Conservation (phyloP, 2,888 invertebrate species). For the Eupelmus urozonus region DNA sequence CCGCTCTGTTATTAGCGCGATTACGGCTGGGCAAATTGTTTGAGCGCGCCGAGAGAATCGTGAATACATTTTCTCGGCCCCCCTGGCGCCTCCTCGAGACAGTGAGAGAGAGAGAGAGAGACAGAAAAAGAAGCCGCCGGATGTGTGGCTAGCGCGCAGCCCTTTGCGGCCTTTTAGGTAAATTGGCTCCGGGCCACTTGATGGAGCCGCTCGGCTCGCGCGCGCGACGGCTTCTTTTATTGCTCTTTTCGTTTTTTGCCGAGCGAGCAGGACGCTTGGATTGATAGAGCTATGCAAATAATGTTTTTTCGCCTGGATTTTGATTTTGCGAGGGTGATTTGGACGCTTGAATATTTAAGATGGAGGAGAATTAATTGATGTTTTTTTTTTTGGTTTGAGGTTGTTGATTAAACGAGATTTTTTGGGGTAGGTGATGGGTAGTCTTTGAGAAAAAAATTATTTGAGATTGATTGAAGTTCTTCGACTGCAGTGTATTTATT, state of each 20-base stretch:
- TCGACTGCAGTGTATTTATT: constrained; percentile 13
- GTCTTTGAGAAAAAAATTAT: too few relatives aligned
- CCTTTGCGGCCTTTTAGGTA: constrained; percentile 38
- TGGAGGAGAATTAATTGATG: too few relatives aligned
- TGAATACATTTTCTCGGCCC: constrained; percentile 55
- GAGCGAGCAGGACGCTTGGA: background rate
- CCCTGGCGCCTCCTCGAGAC: constrained; percentile 21
- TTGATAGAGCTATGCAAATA: background rate
- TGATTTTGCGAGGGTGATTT: too few relatives aligned
- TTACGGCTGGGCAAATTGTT: constrained; percentile 63
- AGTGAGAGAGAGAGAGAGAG: too few relatives aligned
- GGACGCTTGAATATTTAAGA: too few relatives aligned
- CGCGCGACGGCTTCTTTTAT: background rate
- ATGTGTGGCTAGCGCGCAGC: too few relatives aligned
- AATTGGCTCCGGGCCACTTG: constrained; percentile 40
- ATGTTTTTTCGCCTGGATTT: background rate
- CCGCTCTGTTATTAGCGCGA: constrained; percentile 65
- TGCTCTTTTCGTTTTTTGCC: background rate
- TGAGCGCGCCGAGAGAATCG: constrained; percentile 42
- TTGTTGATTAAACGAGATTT: too few relatives aligned
- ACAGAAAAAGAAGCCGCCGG: too few relatives aligned
- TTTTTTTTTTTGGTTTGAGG: too few relatives aligned
- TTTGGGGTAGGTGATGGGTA: too few relatives aligned
- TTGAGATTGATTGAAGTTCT: background rate
- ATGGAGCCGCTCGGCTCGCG: too few relatives aligned